Percentiles rank a stretch among this genome's conserved stretches.
Conservation (phyloP, 1,140 invertebrate genomes). For the Pseudomyrmex flavicornis region DNA sequence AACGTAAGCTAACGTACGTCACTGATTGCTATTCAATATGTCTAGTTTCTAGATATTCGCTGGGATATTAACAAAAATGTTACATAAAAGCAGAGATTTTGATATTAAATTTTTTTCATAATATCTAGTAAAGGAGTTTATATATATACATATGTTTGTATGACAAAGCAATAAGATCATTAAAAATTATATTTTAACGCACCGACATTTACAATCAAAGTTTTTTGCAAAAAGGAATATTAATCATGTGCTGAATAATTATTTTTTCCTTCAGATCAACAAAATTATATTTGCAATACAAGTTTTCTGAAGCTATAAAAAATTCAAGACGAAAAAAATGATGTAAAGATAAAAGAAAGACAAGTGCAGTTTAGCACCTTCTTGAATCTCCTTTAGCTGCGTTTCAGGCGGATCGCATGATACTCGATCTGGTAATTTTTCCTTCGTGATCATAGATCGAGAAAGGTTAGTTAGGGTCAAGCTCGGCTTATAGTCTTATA, state of each 20-base stretch:
- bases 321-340: neutral
- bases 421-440: neutral
- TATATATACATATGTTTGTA: neutral
- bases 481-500: slow-evolving; percentile 43
- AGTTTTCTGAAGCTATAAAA: neutral
- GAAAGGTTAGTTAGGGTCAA: slow-evolving; percentile 49
- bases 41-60: neutral
- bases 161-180: slow-evolving; percentile 9
- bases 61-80: neutral
- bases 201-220: slow-evolving; percentile 21
- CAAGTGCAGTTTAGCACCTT: slow-evolving; percentile 36
- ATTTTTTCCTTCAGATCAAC: neutral
- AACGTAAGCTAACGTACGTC: neutral
- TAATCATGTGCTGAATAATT: slow-evolving; percentile 7
- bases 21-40: slow-evolving; percentile 27
- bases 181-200: slow-evolving; percentile 1
- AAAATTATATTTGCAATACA: neutral
- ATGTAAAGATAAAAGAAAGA: neutral
- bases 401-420: slow-evolving; percentile 38
- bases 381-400: slow-evolving; percentile 40
- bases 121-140: neutral
- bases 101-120: neutral
- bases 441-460: slow-evolving; percentile 19
- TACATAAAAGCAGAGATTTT: neutral
- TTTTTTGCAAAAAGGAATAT: neutral